Conservation (phyloP, 2,888 invertebrate species). For the Nephrotoma flavescens region DNA sequence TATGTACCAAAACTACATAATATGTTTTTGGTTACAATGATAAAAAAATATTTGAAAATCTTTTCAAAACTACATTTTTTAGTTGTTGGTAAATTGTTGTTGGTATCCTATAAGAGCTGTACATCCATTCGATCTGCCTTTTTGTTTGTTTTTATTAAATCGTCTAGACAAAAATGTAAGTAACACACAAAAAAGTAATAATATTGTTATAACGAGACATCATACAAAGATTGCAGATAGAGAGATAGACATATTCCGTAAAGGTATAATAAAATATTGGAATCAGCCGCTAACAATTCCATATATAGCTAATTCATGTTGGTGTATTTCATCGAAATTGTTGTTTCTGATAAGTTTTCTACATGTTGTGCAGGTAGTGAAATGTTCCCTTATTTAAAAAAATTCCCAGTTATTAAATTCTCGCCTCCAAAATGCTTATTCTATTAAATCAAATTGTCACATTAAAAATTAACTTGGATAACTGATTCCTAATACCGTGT, state of each 20-base stretch:
- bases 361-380: too few species aligned
- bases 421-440: too few species aligned
- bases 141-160: background rate
- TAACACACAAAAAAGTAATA: background rate
- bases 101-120: background rate
- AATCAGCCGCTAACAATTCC: background rate
- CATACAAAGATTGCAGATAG: background rate
- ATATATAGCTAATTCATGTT: background rate
- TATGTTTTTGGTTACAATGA: background rate
- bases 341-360: background rate
- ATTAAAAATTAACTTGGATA: too few species aligned
- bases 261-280: background rate
- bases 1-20: background rate
- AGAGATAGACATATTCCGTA: background rate
- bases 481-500: too few species aligned
- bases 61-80: background rate
- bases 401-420: too few species aligned
- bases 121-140: background rate
- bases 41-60: background rate
- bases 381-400: too few species aligned
- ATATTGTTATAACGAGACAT: background rate
- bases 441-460: too few species aligned
- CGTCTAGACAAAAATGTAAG: background rate
- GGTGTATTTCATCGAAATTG: background rate
- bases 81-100: background rate